Evolutionary conservation across 2,888 invertebrate genomes (phyloP).

Genomic region (Cantharis flavilabris): DNA sequence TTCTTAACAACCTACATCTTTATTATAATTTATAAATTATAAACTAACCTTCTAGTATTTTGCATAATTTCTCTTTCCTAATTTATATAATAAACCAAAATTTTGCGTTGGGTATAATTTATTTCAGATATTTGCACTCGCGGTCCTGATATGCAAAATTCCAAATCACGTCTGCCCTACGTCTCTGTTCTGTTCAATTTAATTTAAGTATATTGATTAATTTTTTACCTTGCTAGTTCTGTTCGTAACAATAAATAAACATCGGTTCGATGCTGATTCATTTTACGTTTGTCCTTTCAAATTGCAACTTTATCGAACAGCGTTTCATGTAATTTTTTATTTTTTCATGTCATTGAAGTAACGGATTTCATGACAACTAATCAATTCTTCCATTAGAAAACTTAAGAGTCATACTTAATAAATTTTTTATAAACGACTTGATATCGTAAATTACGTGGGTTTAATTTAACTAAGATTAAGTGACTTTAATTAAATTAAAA

Average conservation of each 20-base stretch:
- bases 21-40: background rate
- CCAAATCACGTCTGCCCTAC: background rate
- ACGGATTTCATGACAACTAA: slow-evolving; percentile 2
- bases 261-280: background rate
- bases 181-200: background rate
- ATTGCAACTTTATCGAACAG: background rate
- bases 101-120: background rate
- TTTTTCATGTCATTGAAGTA: slow-evolving; percentile 1
- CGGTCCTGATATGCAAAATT: background rate
- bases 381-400: slow-evolving; percentile 3
- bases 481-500: background rate
- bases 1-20: slow-evolving; percentile 2
- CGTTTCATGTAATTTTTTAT: background rate
- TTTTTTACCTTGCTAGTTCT: background rate
- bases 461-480: background rate
- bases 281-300: background rate
- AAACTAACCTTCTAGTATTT: background rate
- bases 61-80: background rate
- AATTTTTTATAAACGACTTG: background rate
- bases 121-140: background rate
- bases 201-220: background rate
- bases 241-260: background rate
- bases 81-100: background rate
- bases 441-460: background rate
- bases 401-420: slow-evolving; percentile 1